phyloP scores from a whole-genome alignment of 35 echinoderm and acorn worm species.

The Stichopus chloronotus region DNA sequence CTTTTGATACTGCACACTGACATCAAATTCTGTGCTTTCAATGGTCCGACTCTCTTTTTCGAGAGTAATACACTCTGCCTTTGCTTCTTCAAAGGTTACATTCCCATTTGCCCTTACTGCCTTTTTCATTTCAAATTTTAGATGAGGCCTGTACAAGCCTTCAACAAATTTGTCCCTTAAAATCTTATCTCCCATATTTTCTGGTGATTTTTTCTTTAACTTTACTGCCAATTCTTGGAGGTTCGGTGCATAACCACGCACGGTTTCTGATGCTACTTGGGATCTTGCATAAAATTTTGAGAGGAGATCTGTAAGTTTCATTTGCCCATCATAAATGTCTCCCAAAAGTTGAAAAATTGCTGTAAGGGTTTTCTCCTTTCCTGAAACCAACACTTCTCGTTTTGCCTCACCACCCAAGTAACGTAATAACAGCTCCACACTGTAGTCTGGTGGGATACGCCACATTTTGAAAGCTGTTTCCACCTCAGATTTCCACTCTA shows the following conservation, averaged over 20 bases:
- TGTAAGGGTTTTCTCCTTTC: neutral
- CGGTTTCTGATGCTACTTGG: too few species aligned
- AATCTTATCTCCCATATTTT: too few species aligned
- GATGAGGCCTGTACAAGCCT: neutral
- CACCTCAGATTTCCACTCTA: constrained; percentile 16
- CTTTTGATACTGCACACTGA: neutral
- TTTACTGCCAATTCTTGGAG: too few species aligned
- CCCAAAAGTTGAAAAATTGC: neutral
- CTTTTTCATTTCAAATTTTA: neutral
- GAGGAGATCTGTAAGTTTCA: too few species aligned
- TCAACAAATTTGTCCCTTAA: constrained; percentile 44
- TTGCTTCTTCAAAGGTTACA: neutral
- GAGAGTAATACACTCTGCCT: neutral
- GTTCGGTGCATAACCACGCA: too few species aligned
- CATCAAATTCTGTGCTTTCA: neutral
- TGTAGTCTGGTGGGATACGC: constrained; percentile 4
- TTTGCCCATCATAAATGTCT: too few species aligned
- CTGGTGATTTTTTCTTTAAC: too few species aligned
- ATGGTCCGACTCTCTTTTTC: neutral
- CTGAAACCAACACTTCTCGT: neutral
- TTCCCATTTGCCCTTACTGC: neutral
- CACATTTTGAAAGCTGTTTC: constrained; percentile 19
- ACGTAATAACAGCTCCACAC: neutral
- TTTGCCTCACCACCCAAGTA: neutral
- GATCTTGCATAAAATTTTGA: too few species aligned